Base-by-base conservation (phyloP, 2,888 invertebrate species). In the Palloptera scutellata region DNA sequence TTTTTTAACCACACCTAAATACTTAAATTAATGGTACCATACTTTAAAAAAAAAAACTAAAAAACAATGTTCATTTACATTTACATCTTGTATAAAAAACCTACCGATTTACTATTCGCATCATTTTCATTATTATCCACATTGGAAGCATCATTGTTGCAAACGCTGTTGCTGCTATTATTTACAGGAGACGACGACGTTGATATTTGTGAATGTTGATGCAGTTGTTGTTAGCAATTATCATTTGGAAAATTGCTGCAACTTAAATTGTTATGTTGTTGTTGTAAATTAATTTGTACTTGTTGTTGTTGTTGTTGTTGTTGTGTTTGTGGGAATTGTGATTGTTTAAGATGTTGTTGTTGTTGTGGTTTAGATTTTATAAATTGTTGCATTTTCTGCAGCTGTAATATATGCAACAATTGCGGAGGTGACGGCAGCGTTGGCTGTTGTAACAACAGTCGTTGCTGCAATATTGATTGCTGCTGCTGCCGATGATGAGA, bases 141-240 rank as follows among this genome's bases (percentile, higher is more conserved):
- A 30, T 30, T 30, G n/a, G 52, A 40, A 30, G 15, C 40, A 15
- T 41, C 40, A n/a, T 41, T 19, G 42, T 52, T 61, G 42, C 15
- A n/a, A 55, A 40, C 40, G 40, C 55, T 55, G 20, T 40, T 55
- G 40, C 30, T n/a, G 40, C 30, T 59, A 19, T 17, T 15, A 60
- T 60, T 60, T 60, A 48, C 42, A 19, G 57, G 5, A 62, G 43
- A n/a, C 6, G 42, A 43, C 52, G 58, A 30, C 57, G 64, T 64
- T 64, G 64, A 45, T 64, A 64, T 64, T 64, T 64, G 41, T 57
- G 55, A 9, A 57, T 64, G 51, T 43, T 42, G 61, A 68, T 71
- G 73, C 75, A 74, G 67, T 71, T 75, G 73, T 68, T 71, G 75
- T 70, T 61, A 61, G 61, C 61, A 61, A 61, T 60, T 72, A 67